These are phyloP conservation scores for Nephrotoma appendiculata DNA, from an alignment of 2,888 invertebrate genomes.

Conservation along the genomic window DNA sequence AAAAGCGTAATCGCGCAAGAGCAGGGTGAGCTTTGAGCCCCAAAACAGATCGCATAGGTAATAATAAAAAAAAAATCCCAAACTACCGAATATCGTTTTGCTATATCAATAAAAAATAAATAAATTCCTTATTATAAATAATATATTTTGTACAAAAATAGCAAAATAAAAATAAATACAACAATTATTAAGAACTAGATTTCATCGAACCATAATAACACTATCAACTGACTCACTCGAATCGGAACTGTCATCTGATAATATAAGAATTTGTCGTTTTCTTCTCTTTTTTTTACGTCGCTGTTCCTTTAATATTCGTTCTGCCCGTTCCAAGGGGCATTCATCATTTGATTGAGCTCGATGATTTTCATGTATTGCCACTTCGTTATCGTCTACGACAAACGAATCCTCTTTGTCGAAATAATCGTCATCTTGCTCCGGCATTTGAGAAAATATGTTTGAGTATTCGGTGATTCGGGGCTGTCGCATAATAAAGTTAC, in stretches of 20 bases:
- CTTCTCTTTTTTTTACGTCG: conserved; percentile 16
- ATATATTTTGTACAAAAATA: too few relatives aligned
- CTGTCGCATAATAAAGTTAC: conserved; percentile 46
- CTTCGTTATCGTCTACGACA: conserved; percentile 27
- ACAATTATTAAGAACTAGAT: background rate
- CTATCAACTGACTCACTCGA: background rate
- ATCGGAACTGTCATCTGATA: background rate
- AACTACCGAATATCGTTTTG: too few relatives aligned
- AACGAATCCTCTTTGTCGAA: conserved; percentile 39
- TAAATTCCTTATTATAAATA: too few relatives aligned
- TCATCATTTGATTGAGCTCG: conserved; percentile 31
- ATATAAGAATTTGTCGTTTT: background rate
- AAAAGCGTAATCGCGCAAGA: too few relatives aligned
- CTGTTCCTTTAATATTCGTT: conserved; percentile 35
- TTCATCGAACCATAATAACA: background rate
- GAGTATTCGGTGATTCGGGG: conserved; percentile 29
- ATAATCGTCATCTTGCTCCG: conserved; percentile 26
- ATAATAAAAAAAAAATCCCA: too few relatives aligned
- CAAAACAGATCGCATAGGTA: too few relatives aligned
- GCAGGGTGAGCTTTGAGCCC: too few relatives aligned
- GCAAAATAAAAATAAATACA: background rate
- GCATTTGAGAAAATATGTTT: conserved; percentile 13
- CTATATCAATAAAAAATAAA: too few relatives aligned
- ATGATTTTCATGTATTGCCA: background rate
- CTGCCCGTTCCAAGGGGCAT: conserved; percentile 47